Conservation (phyloP, 2,113 vertebrate genomes). For the Lasiurus cinereus region DNA sequence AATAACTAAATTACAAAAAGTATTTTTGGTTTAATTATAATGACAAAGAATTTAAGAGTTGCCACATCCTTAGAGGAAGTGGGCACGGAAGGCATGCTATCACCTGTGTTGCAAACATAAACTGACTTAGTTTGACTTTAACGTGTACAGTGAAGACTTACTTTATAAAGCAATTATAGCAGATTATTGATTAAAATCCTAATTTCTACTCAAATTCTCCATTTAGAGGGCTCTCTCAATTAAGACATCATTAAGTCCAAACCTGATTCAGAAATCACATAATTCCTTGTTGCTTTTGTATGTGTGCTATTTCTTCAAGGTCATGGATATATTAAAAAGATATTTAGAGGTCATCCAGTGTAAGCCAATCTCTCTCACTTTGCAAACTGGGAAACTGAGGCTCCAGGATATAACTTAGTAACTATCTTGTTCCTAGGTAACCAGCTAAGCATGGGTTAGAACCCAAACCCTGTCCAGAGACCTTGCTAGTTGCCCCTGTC, state of each 20-base stretch:
- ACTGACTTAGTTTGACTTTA: neutral
- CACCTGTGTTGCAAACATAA: neutral
- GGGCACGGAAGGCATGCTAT: neutral
- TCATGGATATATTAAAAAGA: neutral
- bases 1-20: neutral
- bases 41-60: neutral
- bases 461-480: neutral
- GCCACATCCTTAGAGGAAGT: neutral
- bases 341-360: neutral
- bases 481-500: neutral
- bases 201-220: neutral
- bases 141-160: neutral
- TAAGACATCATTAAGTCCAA: neutral
- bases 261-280: neutral
- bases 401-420: neutral
- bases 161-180: neutral
- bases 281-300: neutral
- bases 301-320: neutral
- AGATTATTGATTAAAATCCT: neutral
- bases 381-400: neutral
- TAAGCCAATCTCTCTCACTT: neutral
- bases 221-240: neutral
- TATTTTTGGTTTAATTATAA: neutral
- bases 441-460: neutral
- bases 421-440: neutral